A percentile compares a stretch with the other conserved stretches of the same genome.
Evolutionary conservation across 2,888 invertebrate species (phyloP).

Genomic region (Agapetus fuscipes): DNA sequence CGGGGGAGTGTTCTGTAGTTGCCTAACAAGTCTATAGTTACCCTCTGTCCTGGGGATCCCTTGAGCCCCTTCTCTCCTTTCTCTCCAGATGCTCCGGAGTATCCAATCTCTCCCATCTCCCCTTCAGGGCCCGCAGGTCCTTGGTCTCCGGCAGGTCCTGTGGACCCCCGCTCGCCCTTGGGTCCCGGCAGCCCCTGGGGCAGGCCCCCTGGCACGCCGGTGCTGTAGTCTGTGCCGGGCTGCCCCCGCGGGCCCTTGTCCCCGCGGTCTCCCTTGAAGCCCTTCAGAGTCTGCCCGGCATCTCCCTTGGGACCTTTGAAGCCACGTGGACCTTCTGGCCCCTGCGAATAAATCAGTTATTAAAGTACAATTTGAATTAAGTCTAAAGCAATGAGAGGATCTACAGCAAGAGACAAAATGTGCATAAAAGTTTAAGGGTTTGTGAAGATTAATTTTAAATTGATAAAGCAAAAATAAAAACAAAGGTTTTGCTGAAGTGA

Average conservation of each 20-base stretch:
- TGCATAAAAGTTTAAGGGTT: too few species aligned
- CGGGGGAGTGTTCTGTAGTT: too few species aligned
- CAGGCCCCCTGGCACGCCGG: conserved; percentile 27
- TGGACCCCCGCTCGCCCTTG: conserved; percentile 50
- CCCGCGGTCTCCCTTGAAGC: conserved; percentile 55
- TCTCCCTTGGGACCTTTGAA: conserved; percentile 57
- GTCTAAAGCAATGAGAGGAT: too few species aligned
- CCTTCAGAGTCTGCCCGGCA: conserved; percentile 42
- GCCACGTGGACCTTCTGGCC: conserved; percentile 59
- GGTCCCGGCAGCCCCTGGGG: conserved; percentile 39
- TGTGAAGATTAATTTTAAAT: too few species aligned
- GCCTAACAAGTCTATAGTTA: too few species aligned
- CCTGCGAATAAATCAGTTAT: too few species aligned
- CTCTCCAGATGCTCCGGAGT: conserved; percentile 51
- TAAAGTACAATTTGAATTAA: conserved; percentile 8
- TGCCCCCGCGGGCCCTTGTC: conserved; percentile 44
- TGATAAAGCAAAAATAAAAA: too few species aligned
- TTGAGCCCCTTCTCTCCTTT: conserved; percentile 86
- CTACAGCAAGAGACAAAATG: too few species aligned
- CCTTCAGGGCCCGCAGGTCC: conserved; percentile 67
- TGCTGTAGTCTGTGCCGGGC: conserved; percentile 27
- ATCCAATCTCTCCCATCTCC: conserved; percentile 59
- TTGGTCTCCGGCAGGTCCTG: conserved; percentile 48
- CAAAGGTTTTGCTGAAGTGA: too few species aligned
- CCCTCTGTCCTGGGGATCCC: conserved; percentile 72